phyloP scores from a whole-genome alignment of 2,888 invertebrate species.

The Ophonus ardosiacus region DNA sequence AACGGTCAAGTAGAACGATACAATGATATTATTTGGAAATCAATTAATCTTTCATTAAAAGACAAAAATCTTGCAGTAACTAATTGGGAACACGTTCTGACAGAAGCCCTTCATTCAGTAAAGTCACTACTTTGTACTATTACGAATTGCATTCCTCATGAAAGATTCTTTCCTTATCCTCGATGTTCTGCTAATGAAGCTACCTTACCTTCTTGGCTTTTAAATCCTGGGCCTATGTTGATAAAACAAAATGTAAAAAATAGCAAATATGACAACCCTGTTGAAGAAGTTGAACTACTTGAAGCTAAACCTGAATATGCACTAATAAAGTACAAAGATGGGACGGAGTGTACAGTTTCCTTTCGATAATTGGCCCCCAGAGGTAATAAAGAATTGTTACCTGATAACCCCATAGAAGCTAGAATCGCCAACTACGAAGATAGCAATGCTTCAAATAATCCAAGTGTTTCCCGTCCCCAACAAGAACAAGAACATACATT shows the following conservation, averaged over 20 bases:
- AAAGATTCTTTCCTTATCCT: conserved; percentile 54
- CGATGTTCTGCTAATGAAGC: no score
- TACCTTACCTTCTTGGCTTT: no score
- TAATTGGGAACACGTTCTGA: conserved; percentile 65
- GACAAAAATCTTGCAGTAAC: conserved; percentile 37
- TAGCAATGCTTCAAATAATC: no score
- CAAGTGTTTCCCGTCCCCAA: no score
- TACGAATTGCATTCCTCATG: conserved; percentile 65
- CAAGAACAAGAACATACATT: no score
- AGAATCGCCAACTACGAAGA: not conserved
- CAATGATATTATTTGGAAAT: conserved; percentile 66
- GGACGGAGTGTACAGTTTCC: conserved; percentile 65
- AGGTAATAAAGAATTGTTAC: no score
- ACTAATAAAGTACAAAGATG: conserved; percentile 47
- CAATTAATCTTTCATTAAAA: conserved; percentile 65
- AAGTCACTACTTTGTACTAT: conserved; percentile 65
- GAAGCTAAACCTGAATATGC: conserved; percentile 66
- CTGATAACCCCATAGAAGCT: not conserved
- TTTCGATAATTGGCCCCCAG: conserved; percentile 65
- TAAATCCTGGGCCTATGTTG: no score
- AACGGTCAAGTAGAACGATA: conserved; percentile 65
- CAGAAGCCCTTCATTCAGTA: conserved; percentile 65
- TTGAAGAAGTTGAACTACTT: conserved; percentile 66
- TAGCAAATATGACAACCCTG: no score
- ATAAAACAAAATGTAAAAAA: no score